Conservation (phyloP, 2,113 vertebrate genomes). For the Oxyura jamaicensis region DNA sequence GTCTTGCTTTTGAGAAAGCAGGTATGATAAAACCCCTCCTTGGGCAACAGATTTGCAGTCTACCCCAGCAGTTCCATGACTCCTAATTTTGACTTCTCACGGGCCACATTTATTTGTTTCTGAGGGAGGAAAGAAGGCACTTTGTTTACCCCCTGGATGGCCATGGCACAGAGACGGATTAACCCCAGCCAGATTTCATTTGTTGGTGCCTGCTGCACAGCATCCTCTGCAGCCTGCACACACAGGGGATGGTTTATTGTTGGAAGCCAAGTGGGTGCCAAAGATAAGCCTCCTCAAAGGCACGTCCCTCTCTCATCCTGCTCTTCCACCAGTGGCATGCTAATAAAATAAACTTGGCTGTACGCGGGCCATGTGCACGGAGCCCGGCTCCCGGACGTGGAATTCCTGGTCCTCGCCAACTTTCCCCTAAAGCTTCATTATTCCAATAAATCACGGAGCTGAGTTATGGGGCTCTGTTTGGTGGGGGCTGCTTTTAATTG, state of each 20-base stretch:
- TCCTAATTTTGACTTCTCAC: neutral
- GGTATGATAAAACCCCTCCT: neutral
- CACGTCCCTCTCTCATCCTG: neutral
- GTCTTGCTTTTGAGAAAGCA: neutral
- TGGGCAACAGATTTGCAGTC: neutral
- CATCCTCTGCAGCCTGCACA: neutral
- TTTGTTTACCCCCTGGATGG: neutral
- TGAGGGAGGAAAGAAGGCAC: neutral
- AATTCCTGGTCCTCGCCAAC: slow-evolving; percentile 51
- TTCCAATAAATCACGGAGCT: slow-evolving; percentile 55
- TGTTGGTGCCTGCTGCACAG: neutral
- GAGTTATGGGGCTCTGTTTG: slow-evolving; percentile 63
- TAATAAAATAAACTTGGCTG: neutral
- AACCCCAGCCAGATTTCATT: neutral
- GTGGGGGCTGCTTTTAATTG: slow-evolving; percentile 72
- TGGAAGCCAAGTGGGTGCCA: slow-evolving; percentile 23
- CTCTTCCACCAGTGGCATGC: neutral
- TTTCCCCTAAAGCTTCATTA: slow-evolving; percentile 55
- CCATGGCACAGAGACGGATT: neutral
- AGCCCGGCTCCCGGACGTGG: neutral
- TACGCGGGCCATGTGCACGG: accelerated
- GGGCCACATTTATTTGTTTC: neutral
- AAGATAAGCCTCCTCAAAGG: slow-evolving; percentile 50
- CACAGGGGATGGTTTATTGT: neutral
- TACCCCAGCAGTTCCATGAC: neutral